Evolutionary conservation across 2,888 invertebrate species (phyloP).

Genomic region (Carabus problematicus): DNA sequence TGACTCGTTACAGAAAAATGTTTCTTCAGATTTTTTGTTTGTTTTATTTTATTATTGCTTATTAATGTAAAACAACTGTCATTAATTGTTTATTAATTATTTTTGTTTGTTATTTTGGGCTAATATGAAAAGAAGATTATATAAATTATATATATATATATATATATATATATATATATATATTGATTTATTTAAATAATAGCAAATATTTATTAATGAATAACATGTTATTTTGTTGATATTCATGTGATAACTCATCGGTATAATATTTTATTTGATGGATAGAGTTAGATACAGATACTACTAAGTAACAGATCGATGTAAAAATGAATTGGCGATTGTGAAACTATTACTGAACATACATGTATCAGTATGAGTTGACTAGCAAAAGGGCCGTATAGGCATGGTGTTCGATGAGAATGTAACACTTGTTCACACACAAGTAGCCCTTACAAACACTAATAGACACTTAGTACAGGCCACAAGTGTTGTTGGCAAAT

Average conservation of each 20-base stretch:
- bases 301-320: too few relatives aligned
- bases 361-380: background rate
- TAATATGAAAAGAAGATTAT: too few relatives aligned
- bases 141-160: too few relatives aligned
- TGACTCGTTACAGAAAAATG: slow-evolving; percentile 45
- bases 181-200: too few relatives aligned
- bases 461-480: slow-evolving; percentile 41
- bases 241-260: too few relatives aligned
- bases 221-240: too few relatives aligned
- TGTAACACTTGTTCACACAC: slow-evolving; percentile 40
- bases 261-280: too few relatives aligned
- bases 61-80: slow-evolving; percentile 16
- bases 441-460: slow-evolving; percentile 42
- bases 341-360: slow-evolving; percentile 3
- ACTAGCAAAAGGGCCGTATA: slow-evolving; percentile 15
- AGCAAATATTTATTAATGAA: too few relatives aligned
- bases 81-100: background rate
- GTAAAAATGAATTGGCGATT: background rate
- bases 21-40: too few relatives aligned
- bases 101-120: too few relatives aligned
- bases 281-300: too few relatives aligned
- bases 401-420: slow-evolving; percentile 33
- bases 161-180: too few relatives aligned
- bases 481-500: slow-evolving; percentile 45
- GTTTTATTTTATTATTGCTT: slow-evolving; percentile 2